Base-by-base conservation (phyloP, 2,888 invertebrate genomes). In the Spodoptera picta region DNA sequence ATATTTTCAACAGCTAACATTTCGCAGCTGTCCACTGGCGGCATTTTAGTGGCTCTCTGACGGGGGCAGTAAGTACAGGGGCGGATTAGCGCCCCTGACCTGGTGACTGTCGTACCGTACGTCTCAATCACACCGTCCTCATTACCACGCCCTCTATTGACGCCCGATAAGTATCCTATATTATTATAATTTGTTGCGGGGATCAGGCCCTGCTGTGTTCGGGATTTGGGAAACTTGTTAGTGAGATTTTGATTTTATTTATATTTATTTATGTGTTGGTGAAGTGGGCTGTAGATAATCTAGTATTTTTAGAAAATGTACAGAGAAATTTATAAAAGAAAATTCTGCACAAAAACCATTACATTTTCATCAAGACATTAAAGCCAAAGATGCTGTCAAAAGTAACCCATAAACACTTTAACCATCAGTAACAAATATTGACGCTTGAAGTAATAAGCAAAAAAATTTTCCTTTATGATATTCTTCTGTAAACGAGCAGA, bases 31-130 rank as follows among this genome's bases (percentile, higher is more conserved):
- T 36, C 19, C 45, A 2, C 6, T 24, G 45, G 75, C 72, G 58
- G 14, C 76, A 79, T 85, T 84, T 86, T 83, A 84, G 74, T 45
- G 52, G 36, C 65, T 51, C 57, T 49, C 46, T 60, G 62, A 71
- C 64, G 63, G 50, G 76, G 72, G 75, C 74, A 80, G 77, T 83
- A 85, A 88, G 82, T 73, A 80, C 84, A 77, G 85, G 87, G 90
- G 90, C 83, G 89, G 87, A 86, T 86, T 87, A 86, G 56, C 83
- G 84, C 90, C 90, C 90, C 88, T 92, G 92, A 93, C 92, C 92
- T 83, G 84, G 90, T 92, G 91, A 90, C 92, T 90, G 85, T 27
- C 27, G 27, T 90, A 85, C 80, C 83, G 36, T 36, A 88, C 86
- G 86, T 87, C 91, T 92, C 91, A 90, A 92, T 92, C 89, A 80